phyloP scores from a whole-genome alignment of 2,888 invertebrate species.

The Bellardia pandia region DNA sequence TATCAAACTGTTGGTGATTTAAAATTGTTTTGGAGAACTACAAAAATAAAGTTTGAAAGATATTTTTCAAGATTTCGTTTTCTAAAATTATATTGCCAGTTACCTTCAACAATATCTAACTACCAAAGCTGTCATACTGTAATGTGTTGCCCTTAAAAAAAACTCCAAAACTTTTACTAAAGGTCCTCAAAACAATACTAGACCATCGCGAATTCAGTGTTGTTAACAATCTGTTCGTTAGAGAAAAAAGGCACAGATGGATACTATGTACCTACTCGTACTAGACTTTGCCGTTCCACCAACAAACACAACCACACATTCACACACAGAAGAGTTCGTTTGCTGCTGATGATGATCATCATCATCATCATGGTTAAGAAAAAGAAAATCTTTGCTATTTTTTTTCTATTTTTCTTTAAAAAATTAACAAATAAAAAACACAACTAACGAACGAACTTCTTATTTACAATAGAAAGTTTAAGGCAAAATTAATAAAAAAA shows the following conservation, averaged over 20 bases:
- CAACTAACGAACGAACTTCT: conserved; percentile 63
- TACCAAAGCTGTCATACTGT: too few relatives aligned
- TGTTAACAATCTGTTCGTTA: background rate
- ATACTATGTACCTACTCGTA: conserved; percentile 43
- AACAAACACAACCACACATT: conserved; percentile 9
- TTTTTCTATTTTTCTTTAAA: conserved; percentile 42
- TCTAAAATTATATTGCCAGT: too few relatives aligned
- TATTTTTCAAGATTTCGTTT: background rate
- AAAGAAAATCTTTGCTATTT: conserved; percentile 66
- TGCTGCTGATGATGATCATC: background rate
- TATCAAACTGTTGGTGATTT: too few relatives aligned
- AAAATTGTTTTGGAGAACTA: too few relatives aligned
- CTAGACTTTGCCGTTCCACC: conserved; percentile 37
- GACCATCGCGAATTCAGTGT: background rate
- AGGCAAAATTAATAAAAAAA: conserved; percentile 41
- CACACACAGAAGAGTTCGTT: background rate
- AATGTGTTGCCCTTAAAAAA: too few relatives aligned
- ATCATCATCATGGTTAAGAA: conserved; percentile 30
- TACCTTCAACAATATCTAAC: too few relatives aligned
- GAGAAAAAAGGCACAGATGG: background rate
- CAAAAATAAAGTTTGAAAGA: too few relatives aligned
- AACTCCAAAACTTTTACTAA: too few relatives aligned
- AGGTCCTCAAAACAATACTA: too few relatives aligned
- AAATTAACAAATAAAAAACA: conserved; percentile 31
- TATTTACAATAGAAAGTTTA: conserved; percentile 71